phyloP scores from a whole-genome alignment of 92 coral and sea anemone genomes.

The Epizoanthus scotinus region DNA sequence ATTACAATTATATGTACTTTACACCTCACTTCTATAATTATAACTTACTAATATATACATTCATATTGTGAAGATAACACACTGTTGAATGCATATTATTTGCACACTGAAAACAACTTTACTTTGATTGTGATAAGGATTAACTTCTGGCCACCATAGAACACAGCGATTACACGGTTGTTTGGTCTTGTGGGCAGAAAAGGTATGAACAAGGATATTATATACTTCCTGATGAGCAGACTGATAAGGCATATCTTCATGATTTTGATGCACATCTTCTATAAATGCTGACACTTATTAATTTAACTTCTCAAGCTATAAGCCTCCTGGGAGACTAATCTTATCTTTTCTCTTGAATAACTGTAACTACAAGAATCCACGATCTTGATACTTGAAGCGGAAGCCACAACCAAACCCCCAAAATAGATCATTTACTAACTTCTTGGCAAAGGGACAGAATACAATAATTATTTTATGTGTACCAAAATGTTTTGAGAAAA shows the following conservation, averaged over 20 bases:
- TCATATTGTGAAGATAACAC: too few species aligned
- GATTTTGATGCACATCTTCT: neutral
- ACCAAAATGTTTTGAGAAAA: too few species aligned
- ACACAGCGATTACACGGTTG: neutral
- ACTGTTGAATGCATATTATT: too few species aligned
- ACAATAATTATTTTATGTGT: too few species aligned
- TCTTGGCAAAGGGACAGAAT: too few species aligned
- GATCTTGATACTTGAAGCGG: neutral
- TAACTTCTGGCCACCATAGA: neutral
- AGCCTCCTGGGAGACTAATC: slow-evolving; percentile 11
- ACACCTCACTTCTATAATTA: too few species aligned
- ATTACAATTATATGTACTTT: too few species aligned
- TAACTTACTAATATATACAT: too few species aligned
- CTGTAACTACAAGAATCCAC: neutral
- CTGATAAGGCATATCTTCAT: slow-evolving; percentile 13
- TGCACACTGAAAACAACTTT: too few species aligned
- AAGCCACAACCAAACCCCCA: neutral
- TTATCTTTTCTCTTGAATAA: neutral
- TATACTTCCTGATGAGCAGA: neutral
- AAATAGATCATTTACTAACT: neutral
- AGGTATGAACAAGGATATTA: neutral
- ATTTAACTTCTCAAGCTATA: neutral
- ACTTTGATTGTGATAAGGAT: neutral
- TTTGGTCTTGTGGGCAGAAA: neutral
- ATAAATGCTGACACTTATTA: slow-evolving; percentile 7